These are phyloP conservation scores for Neotoma lepida DNA, from an alignment of 2,113 vertebrate genomes.

Conservation along the genomic window DNA sequence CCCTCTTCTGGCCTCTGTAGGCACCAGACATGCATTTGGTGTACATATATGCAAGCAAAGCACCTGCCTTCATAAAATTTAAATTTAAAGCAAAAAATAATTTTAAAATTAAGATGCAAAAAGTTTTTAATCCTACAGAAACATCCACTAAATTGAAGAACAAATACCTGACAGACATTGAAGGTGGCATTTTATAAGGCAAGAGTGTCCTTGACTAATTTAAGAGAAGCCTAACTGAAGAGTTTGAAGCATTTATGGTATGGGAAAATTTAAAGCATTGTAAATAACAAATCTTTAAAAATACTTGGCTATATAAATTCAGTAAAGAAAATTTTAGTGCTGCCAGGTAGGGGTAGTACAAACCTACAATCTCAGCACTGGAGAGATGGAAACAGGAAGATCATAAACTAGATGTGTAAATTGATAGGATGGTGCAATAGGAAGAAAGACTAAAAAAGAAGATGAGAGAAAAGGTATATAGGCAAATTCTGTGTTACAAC, in stretches of 20 bases:
- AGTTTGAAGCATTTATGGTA: neutral
- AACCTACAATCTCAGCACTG: neutral
- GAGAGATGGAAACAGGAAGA: no score
- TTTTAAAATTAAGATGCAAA: neutral
- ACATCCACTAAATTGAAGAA: conserved; percentile 25
- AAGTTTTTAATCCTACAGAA: neutral
- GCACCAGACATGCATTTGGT: neutral
- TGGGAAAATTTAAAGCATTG: neutral
- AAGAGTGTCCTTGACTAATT: neutral
- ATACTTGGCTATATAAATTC: conserved; percentile 25
- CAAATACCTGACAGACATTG: neutral
- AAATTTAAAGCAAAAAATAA: neutral
- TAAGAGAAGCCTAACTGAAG: neutral
- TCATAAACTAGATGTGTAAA: neutral
- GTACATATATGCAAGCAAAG: no score
- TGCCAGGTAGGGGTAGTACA: no score
- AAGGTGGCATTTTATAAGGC: neutral
- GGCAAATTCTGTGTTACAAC: neutral
- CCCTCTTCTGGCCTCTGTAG: neutral
- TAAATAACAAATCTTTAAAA: conserved; percentile 1
- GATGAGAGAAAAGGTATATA: neutral
- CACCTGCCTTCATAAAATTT: neutral
- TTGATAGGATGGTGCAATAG: neutral
- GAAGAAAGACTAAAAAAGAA: neutral
- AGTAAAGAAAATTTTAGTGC: neutral